Conservation (phyloP, 2,113 vertebrate species). For the Mastomys coucha region DNA sequence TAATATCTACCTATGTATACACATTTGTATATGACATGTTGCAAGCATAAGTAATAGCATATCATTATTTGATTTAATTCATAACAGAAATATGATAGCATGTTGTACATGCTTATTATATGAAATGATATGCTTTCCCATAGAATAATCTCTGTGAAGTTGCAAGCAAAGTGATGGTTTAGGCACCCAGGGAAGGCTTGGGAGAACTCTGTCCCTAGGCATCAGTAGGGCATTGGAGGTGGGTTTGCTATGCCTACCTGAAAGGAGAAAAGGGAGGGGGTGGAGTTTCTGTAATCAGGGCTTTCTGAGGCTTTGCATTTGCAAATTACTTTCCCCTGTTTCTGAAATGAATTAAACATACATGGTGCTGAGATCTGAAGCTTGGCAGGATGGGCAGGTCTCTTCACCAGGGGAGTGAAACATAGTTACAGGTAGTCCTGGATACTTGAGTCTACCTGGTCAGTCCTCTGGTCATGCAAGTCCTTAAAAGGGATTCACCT, state of each 20-base stretch:
- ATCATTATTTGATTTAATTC: constrained; percentile 71
- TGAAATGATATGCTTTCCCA: constrained; percentile 74
- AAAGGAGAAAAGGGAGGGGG: constrained; percentile 62
- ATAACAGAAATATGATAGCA: constrained; percentile 74
- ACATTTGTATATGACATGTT: constrained; percentile 58
- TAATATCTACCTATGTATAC: constrained; percentile 64
- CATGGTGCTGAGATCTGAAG: constrained; percentile 82
- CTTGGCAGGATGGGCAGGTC: constrained; percentile 66
- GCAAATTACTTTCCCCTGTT: constrained; percentile 84
- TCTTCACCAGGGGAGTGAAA: constrained; percentile 42
- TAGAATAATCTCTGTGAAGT: constrained; percentile 67
- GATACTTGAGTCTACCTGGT: constrained; percentile 43
- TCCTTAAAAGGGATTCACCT: constrained; percentile 45
- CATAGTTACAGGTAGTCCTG: constrained; percentile 38
- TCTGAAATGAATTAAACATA: constrained; percentile 87
- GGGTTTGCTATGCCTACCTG: not conserved
- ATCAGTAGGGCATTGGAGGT: constrained; percentile 47
- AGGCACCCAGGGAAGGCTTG: constrained; percentile 20
- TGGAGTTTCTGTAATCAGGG: constrained; percentile 69
- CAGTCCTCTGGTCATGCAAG: constrained; percentile 13
- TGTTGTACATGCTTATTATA: constrained; percentile 78
- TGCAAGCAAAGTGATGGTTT: constrained; percentile 32
- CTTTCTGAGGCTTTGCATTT: constrained; percentile 83
- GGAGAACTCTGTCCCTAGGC: constrained; percentile 38
- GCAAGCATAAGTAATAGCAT: constrained; percentile 58